phyloP scores from a whole-genome alignment of 2,888 invertebrate species.

The Drosophila subquinaria region DNA sequence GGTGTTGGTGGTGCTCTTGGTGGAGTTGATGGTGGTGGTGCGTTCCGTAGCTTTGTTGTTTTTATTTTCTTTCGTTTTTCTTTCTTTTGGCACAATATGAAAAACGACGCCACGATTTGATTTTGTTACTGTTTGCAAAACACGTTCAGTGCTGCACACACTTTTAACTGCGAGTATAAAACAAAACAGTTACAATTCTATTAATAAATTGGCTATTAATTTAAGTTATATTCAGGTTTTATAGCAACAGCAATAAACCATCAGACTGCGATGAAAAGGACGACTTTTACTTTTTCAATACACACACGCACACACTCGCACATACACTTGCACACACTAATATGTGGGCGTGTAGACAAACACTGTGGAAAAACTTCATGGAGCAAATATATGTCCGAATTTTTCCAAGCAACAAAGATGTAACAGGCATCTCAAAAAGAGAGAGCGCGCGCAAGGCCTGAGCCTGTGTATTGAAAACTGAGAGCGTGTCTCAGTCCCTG shows the following conservation, averaged over 20 bases:
- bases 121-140: constrained; percentile 42
- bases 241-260: constrained; percentile 36
- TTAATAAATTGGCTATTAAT: background rate
- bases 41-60: constrained; percentile 43
- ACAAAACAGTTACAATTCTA: constrained; percentile 12
- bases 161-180: constrained; percentile 25
- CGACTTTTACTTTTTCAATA: constrained; percentile 77
- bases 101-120: constrained; percentile 40
- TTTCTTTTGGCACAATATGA: constrained; percentile 70
- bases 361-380: constrained; percentile 76
- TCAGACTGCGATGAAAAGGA: constrained; percentile 58
- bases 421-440: constrained; percentile 61
- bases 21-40: constrained; percentile 28
- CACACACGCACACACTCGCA: constrained; percentile 42
- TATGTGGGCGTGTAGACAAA: constrained; percentile 79
- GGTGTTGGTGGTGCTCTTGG: constrained; percentile 11
- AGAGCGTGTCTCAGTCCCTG: constrained; percentile 44
- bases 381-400: constrained; percentile 56
- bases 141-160: constrained; percentile 20
- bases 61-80: constrained; percentile 31
- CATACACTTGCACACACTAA: constrained; percentile 40
- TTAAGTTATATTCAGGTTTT: constrained; percentile 9
- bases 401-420: constrained; percentile 78
- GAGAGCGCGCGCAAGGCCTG: constrained; percentile 43
- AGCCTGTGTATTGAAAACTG: constrained; percentile 44